phyloP scores from a whole-genome alignment of 2,888 invertebrate genomes.

The Netelia virgata region DNA sequence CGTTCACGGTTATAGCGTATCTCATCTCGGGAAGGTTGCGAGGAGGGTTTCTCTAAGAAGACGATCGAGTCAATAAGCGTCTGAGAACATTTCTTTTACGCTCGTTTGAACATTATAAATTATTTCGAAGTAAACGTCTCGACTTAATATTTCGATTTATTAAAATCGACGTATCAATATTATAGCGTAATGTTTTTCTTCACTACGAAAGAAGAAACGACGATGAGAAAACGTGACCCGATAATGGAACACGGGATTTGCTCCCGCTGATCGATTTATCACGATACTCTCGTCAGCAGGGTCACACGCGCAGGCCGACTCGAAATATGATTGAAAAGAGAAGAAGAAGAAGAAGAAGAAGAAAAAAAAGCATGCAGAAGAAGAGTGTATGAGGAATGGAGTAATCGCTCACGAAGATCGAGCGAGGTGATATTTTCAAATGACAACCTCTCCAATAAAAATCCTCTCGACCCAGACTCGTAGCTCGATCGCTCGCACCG shows the following conservation, averaged over 20 bases:
- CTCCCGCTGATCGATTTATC: slow-evolving; percentile 42
- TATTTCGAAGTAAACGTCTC: background rate
- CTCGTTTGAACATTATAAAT: background rate
- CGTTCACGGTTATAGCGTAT: slow-evolving; percentile 38
- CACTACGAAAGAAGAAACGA: background rate
- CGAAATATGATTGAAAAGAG: slow-evolving; percentile 3
- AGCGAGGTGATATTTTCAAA: slow-evolving; percentile 45
- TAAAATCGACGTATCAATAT: too few relatives aligned
- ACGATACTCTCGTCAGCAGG: slow-evolving; percentile 18
- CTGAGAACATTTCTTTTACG: background rate
- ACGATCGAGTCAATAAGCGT: background rate
- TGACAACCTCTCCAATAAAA: slow-evolving; percentile 45
- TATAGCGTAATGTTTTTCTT: too few relatives aligned
- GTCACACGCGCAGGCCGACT: background rate
- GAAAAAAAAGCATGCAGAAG: slow-evolving; percentile 18
- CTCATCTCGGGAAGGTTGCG: slow-evolving; percentile 2
- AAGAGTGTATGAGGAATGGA: slow-evolving; percentile 42
- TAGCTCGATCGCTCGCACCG: slow-evolving; percentile 18
- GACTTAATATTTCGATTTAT: too few relatives aligned
- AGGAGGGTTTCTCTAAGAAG: background rate
- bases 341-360: too few relatives aligned
- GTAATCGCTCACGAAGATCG: slow-evolving; percentile 52
- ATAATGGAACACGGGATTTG: slow-evolving; percentile 29
- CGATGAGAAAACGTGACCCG: slow-evolving; percentile 23
- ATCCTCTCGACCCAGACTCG: slow-evolving; percentile 32